Conservation (phyloP, 2,113 vertebrate species). For the Pungitius pungitius region DNA sequence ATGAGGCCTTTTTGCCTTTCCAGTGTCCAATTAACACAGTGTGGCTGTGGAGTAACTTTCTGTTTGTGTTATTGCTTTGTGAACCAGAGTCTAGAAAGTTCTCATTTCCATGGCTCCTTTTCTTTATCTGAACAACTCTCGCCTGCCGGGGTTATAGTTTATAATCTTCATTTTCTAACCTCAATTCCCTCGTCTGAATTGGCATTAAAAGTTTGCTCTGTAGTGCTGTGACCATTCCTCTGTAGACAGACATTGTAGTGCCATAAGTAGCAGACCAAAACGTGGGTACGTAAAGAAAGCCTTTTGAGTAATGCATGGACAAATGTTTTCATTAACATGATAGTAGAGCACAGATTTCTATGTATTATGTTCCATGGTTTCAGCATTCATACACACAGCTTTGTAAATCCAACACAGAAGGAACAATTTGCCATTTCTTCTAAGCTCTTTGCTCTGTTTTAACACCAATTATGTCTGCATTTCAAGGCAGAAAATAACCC, state of each 20-base stretch:
- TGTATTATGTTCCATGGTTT: background rate
- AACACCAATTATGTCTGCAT: constrained; percentile 54
- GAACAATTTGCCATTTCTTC: constrained; percentile 44
- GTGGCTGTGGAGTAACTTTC: constrained; percentile 12
- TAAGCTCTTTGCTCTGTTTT: constrained; percentile 51
- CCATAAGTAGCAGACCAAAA: constrained; percentile 10
- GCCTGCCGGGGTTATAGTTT: constrained; percentile 36
- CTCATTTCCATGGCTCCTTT: constrained; percentile 18
- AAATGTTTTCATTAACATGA: constrained; percentile 1
- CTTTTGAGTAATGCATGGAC: constrained; percentile 26
- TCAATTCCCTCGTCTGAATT: constrained; percentile 59
- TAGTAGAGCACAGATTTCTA: background rate
- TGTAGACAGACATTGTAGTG: constrained; percentile 1
- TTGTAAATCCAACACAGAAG: constrained; percentile 41
- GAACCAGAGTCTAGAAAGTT: background rate
- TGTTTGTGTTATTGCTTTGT: constrained; percentile 38
- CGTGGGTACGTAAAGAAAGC: background rate
- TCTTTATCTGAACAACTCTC: constrained; percentile 19
- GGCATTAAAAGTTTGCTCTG: constrained; percentile 43
- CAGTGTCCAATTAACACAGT: constrained; percentile 5
- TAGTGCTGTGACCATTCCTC: constrained; percentile 32
- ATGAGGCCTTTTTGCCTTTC: constrained; percentile 32
- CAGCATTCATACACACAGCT: constrained; percentile 20
- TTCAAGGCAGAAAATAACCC: constrained; percentile 42
- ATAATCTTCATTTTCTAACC: constrained; percentile 48